Evolutionary conservation across 1,140 invertebrate genomes (phyloP), one percentile per base, ranked within the genome.

Genomic region (Zaprionus davidi): DNA sequence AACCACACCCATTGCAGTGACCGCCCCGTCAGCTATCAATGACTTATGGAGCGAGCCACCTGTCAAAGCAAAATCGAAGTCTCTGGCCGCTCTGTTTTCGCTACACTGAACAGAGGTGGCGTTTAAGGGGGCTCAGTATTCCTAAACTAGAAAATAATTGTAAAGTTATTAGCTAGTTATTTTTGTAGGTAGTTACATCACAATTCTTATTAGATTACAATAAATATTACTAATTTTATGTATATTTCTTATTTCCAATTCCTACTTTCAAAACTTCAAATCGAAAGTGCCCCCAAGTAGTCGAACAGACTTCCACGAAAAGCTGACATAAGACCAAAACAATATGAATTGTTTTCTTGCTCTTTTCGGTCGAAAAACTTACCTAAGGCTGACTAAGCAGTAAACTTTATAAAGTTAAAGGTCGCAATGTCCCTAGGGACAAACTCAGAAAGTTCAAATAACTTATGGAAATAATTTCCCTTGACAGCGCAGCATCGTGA

Each of bases 11-110:
- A 34, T 36, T 49, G 56, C 51, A n/a, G 59, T 20, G 44, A 67
- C 38, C 38, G 55, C 26, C 26, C 64, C 64, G 12, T 58, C 64
- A 58, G 55, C 46, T 31, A 24, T 58, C 53, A 57, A 67, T 58
- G 64, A 67, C 26, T 67, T 67, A 67, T 58, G 64, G 64, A 31
- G 53, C 64, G 38, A 57, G 24, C 64, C 38, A 67, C 53, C 64
- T 67, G 55, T 57, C 55, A 67, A 67, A 53, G 22, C 34, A 6
- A 51, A 55, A 56, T 41, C 63, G n/a, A 66, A 56, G 15, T 24
- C 60, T 36, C 34, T 64, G 28, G 5, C 62, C 20, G 13, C 20
- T 1, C 34, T 20, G n/a, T 31, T 38, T 13, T 17, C 41, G 15
- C 51, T 41, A 1, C 66, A 15, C n/a, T 31, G 7, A 41, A 15